Evolutionary conservation across 2,888 invertebrate species (phyloP).

Genomic region (Liodrosophila aerea): DNA sequence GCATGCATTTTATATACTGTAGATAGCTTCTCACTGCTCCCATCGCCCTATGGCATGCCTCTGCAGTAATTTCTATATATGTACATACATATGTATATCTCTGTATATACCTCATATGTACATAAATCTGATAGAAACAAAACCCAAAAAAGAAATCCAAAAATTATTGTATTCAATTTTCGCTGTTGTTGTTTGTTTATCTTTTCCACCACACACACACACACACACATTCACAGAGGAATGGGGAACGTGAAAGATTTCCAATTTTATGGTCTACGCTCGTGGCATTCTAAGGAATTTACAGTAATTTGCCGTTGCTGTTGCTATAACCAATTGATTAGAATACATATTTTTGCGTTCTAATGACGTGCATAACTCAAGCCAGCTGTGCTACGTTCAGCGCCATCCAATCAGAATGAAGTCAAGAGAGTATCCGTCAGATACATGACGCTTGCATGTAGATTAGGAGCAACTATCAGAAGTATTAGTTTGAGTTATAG

Average conservation of each 20-base stretch:
- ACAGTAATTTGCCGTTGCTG: conserved; percentile 33
- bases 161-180: conserved; percentile 47
- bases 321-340: conserved; percentile 63
- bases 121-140: conserved; percentile 37
- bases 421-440: too few relatives aligned
- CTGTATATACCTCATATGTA: too few relatives aligned
- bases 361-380: too few relatives aligned
- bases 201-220: conserved; percentile 25
- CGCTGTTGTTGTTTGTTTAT: conserved; percentile 63
- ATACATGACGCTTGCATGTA: too few relatives aligned
- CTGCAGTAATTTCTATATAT: conserved; percentile 55
- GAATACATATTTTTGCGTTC: conserved; percentile 15
- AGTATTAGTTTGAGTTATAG: too few relatives aligned
- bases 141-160: conserved; percentile 54
- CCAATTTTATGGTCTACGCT: conserved; percentile 72
- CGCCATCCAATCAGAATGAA: too few relatives aligned
- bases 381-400: too few relatives aligned
- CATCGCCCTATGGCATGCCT: conserved; percentile 1
- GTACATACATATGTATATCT: too few relatives aligned
- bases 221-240: too few relatives aligned
- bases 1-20: conserved; percentile 59
- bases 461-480: too few relatives aligned
- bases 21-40: conserved; percentile 23
- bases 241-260: conserved; percentile 70
- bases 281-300: conserved; percentile 67